Conservation (phyloP, 2,888 invertebrate species). For the Cheilosia urbana region DNA sequence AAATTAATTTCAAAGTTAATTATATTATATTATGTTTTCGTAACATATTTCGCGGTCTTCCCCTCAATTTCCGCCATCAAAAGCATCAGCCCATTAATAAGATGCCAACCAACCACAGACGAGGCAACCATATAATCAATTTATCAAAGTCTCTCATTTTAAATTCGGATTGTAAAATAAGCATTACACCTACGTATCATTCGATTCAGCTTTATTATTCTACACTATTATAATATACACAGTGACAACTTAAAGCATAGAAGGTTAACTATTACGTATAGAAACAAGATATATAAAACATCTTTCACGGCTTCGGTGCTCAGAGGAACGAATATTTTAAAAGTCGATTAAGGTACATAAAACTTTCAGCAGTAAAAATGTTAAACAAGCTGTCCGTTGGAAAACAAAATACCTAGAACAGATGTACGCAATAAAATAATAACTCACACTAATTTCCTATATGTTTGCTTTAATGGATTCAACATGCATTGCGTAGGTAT, state of each 20-base stretch:
- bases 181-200: too few relatives aligned
- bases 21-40: too few relatives aligned
- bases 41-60: too few relatives aligned
- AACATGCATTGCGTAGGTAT: neutral
- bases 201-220: too few relatives aligned
- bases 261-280: neutral
- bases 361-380: constrained; percentile 45
- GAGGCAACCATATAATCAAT: too few relatives aligned
- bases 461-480: neutral
- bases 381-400: constrained; percentile 22
- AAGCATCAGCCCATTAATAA: too few relatives aligned
- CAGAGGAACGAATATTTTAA: constrained; percentile 20
- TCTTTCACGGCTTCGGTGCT: neutral
- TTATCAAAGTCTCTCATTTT: too few relatives aligned
- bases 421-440: constrained; percentile 48
- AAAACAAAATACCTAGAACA: constrained; percentile 16
- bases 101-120: too few relatives aligned
- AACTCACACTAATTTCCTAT: constrained; percentile 24
- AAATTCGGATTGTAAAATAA: too few relatives aligned
- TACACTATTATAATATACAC: neutral
- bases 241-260: neutral
- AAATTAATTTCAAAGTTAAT: too few relatives aligned
- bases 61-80: too few relatives aligned
- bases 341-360: constrained; percentile 11
- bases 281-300: constrained; percentile 11